phyloP scores from a whole-genome alignment of 2,888 invertebrate genomes.

The Cataglyphis livida region DNA sequence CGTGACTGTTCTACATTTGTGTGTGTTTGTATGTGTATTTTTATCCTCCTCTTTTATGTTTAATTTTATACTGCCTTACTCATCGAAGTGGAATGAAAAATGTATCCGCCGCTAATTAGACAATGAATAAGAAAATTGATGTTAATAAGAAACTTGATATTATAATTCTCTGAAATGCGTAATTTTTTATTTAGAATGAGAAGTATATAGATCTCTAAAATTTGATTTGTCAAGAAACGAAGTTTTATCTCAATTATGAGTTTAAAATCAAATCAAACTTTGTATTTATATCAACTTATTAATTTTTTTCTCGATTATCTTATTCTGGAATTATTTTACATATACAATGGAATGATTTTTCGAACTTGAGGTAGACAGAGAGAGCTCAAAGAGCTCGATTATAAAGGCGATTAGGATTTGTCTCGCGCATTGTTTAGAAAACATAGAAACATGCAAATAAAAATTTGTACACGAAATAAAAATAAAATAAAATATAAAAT shows the following conservation, averaged over 20 bases:
- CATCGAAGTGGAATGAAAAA: slow-evolving; percentile 58
- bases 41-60: not conserved
- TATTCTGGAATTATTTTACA: slow-evolving; percentile 30
- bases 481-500: not conserved
- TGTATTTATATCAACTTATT: slow-evolving; percentile 7
- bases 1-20: slow-evolving; percentile 18
- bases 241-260: slow-evolving; percentile 14
- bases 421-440: slow-evolving; percentile 14
- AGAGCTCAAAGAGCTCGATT: slow-evolving; percentile 45
- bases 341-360: slow-evolving; percentile 42
- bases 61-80: slow-evolving; percentile 49
- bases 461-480: not conserved
- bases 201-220: not conserved
- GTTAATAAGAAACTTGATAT: not conserved
- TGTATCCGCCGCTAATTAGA: slow-evolving; percentile 3
- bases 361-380: slow-evolving; percentile 54
- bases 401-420: slow-evolving; percentile 39
- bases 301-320: slow-evolving; percentile 7
- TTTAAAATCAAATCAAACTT: not conserved
- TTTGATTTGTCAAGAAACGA: not conserved
- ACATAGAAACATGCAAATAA: slow-evolving; percentile 5
- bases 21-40: not conserved
- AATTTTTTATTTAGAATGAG: not conserved
- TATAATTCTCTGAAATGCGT: not conserved
- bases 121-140: not conserved